Evolutionary conservation across 2,888 invertebrate species (phyloP), one percentile per base, ranked within the genome.

Genomic region (Apotomis betuletana): DNA sequence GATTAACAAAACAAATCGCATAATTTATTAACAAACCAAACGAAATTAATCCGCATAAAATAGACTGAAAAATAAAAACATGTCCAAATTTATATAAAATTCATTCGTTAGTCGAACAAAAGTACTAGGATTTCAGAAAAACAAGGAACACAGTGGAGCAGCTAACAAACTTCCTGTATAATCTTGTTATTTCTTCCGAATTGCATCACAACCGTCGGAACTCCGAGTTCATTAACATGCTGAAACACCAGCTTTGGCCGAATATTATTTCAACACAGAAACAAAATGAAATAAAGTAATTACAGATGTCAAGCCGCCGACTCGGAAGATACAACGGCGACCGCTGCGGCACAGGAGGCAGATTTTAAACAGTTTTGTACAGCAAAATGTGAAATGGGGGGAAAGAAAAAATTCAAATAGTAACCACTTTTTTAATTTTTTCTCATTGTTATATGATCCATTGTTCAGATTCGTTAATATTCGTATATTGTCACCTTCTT

Each of bases 211-310:
- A 38, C 13, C 12, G 44, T 52, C 38, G 59, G 59, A 70, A 6
- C n/a, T 12, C 55, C 1, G 15, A 55, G 54, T 72, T 67, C 71
- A 72, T 72, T 67, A 63, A 62, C 51, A 71, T 67, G 58, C 58
- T 51, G 49, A 62, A 62, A 64, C 46, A n/a, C n/a, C 12, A 62
- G 15, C 44, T 27, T 57, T 27, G 54, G 36, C 70, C 60, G 62
- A 62, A 67, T 72, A 63, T 63, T 67, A 72, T 62, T 71, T 62
- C 51, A 27, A 15, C 49, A 27, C 58, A 52, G 55, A 0, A 65
- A 52, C 68, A 61, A 60, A 74, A 71, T 69, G 67, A 62, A 72
- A 74, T 72, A 74, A 72, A 61, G 67, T 72, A 72, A 74, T 74
- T 74, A 74, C 64, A 74, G 65, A 69, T 74, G 74, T 72, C 72